Conservation (phyloP, 2,797 vertebrate genomes). For the Tiaroga cobitis region DNA sequence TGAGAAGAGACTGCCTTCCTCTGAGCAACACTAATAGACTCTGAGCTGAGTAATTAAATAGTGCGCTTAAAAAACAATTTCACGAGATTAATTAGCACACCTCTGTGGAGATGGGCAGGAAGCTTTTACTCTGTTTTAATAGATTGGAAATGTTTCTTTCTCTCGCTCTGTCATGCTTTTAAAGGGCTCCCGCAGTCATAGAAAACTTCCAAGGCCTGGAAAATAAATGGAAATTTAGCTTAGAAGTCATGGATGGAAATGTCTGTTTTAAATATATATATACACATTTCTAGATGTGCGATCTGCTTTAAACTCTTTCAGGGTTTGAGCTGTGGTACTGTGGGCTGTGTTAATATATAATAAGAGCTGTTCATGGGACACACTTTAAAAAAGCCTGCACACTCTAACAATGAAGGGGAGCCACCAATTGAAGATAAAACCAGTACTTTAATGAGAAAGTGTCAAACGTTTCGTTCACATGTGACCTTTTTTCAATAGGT, state of each 20-base stretch:
- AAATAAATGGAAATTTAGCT: constrained; percentile 7
- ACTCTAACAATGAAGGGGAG: background rate
- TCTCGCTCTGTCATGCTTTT: constrained; percentile 1
- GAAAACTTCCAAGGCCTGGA: background rate
- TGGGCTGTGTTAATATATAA: background rate
- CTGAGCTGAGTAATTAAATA: constrained; percentile 45
- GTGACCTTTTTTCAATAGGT: background rate
- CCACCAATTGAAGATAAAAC: background rate
- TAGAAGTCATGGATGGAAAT: constrained; percentile 7
- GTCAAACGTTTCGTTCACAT: background rate
- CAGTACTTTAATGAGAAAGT: background rate
- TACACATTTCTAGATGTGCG: background rate
- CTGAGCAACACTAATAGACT: constrained; percentile 37
- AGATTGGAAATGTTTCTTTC: constrained; percentile 3
- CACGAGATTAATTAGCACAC: constrained; percentile 42
- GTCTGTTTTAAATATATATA: constrained; percentile 1
- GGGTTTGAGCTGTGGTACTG: background rate
- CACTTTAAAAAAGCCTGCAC: background rate
- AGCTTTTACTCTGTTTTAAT: background rate
- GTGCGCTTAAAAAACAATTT: constrained; percentile 45
- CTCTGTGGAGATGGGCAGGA: background rate
- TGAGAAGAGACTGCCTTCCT: constrained; percentile 36
- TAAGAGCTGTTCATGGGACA: background rate
- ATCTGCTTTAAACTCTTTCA: constrained; percentile 1
- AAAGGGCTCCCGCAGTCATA: background rate